Base-by-base conservation (phyloP, 1,140 invertebrate genomes). In the Sitophilus oryzae region DNA sequence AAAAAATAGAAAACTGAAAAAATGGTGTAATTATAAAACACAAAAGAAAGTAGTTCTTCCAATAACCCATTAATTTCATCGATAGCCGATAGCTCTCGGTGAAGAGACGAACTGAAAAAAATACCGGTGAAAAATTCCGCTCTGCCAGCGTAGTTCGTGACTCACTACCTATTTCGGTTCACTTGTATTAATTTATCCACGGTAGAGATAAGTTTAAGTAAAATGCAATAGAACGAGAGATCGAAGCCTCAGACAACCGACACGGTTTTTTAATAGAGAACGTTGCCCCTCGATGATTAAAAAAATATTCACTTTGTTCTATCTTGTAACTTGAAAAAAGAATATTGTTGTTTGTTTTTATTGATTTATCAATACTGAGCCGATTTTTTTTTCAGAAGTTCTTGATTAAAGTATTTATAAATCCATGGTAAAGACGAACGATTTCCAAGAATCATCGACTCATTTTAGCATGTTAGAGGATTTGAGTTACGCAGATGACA, bases 41-140 rank as follows among this genome's bases (percentile, higher is more conserved):
- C 18, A 44, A 52, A 38, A 19, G 50, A 43, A 16, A 41, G 34
- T 52, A 35, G 41, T 43, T 43, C 34, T 44, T 40, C 23, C 36
- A 40, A 52, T 52, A 52, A 52, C 50, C 50, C 50, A 52, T 52
- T 52, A 53, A 52, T 45, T 53, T 43, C 35, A 52, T 43, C 49
- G 49, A 52, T 19, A n/a, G n/a, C n/a, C n/a, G n/a, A n/a, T n/a
- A n/a, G n/a, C 41, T 52, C 42, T 52, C 49, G 49, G 22, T 16
- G 44, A 52, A 11, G 34, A 38, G 22, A n/a, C n/a, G 11, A 20
- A 18, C 25, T 16, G 6, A 14, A 52, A 43, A 52, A 49, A 38
- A 49, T 16, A 38, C 14, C 6, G 11, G 23, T 30, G 2, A 40
- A 52, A 52, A 52, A 43, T 43, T 52, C 49, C n/a, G n/a, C 35